Evolutionary conservation across 2,113 vertebrate genomes (phyloP).

Genomic region (Nycticryphes semicollaris): DNA sequence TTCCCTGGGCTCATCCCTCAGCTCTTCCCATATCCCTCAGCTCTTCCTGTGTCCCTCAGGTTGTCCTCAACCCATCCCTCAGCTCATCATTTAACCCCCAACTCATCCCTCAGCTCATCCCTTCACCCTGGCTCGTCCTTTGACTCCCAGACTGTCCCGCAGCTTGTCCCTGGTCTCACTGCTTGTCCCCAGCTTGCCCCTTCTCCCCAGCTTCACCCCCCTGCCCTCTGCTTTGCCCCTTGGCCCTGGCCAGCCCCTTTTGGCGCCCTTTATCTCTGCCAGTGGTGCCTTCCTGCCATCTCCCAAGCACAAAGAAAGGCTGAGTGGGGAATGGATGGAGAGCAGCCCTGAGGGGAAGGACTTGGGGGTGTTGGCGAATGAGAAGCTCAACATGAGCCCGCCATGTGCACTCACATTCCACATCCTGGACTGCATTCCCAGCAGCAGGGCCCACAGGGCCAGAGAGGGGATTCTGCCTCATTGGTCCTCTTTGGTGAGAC

Average conservation of each 20-base stretch:
- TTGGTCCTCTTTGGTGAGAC: background rate
- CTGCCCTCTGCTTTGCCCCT: background rate
- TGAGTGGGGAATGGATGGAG: background rate
- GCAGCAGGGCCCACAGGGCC: background rate
- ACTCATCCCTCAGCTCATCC: too few species aligned
- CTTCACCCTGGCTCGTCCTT: background rate
- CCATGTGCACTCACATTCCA: background rate
- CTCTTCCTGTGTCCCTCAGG: too few species aligned
- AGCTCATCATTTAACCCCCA: background rate
- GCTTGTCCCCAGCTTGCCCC: background rate
- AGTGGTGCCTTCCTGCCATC: background rate
- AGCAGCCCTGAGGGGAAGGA: background rate
- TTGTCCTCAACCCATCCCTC: too few species aligned
- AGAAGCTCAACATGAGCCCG: background rate
- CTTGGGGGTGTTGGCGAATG: background rate
- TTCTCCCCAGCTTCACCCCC: fast-evolving
- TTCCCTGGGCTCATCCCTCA: background rate
- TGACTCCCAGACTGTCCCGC: background rate
- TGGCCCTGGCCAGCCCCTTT: background rate
- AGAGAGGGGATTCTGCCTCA: background rate
- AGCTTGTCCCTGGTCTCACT: fast-evolving
- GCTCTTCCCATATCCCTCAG: background rate
- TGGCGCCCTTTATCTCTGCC: background rate
- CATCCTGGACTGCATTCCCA: background rate
- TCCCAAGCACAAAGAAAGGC: background rate